phyloP scores from a whole-genome alignment of 2,113 vertebrate species.

The Seriola quinqueradiata region DNA sequence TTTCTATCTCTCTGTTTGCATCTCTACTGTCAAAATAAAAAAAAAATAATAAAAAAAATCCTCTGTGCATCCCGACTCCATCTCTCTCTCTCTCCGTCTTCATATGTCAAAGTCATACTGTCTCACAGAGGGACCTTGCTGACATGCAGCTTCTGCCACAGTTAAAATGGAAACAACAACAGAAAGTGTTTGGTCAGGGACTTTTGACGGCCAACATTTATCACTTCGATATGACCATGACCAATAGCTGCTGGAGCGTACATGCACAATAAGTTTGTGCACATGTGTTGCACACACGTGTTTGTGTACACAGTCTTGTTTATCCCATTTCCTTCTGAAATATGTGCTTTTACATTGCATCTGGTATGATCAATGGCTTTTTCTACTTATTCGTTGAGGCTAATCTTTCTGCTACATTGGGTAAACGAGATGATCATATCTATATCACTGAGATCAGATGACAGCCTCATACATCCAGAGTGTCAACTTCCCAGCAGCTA shows the following conservation, averaged over 20 bases:
- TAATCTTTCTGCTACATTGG: neutral
- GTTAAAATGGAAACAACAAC: conserved; percentile 38
- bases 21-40: conserved; percentile 6
- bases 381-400: neutral
- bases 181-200: conserved; percentile 47
- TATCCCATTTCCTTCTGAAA: neutral
- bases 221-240: conserved; percentile 30
- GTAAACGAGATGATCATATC: neutral
- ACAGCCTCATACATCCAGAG: conserved; percentile 1
- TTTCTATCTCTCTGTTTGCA: neutral
- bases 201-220: conserved; percentile 39
- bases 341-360: neutral
- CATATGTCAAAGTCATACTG: conserved; percentile 19
- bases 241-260: neutral
- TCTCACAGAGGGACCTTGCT: conserved; percentile 33
- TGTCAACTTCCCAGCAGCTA: neutral
- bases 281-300: neutral
- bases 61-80: neutral
- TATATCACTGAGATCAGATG: conserved; percentile 10
- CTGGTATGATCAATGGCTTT: neutral
- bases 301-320: neutral
- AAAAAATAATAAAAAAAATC: neutral
- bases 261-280: neutral
- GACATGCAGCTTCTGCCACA: conserved; percentile 14
- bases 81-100: neutral